phyloP scores from a whole-genome alignment of 1,140 invertebrate genomes.

The Saxidomus purpurata region DNA sequence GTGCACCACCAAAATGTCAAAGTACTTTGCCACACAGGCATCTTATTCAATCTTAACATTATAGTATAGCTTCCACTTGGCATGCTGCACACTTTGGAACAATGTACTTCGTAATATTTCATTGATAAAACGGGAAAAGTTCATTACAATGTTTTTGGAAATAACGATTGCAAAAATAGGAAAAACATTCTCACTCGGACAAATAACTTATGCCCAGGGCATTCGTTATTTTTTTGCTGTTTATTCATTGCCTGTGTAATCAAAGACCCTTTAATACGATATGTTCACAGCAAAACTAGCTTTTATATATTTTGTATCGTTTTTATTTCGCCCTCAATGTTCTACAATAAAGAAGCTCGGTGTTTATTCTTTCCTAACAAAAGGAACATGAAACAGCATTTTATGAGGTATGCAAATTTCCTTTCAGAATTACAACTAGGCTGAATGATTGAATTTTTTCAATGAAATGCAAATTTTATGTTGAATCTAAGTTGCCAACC shows the following conservation, averaged over 20 bases:
- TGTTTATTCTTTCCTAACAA: slow-evolving; percentile 39
- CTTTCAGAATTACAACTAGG: not conserved
- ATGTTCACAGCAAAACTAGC: slow-evolving; percentile 21
- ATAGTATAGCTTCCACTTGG: too few relatives aligned
- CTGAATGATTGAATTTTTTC: slow-evolving; percentile 35
- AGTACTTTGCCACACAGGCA: too few relatives aligned
- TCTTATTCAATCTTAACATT: too few relatives aligned
- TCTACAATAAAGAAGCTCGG: slow-evolving; percentile 21
- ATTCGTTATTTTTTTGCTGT: not conserved
- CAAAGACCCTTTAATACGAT: not conserved
- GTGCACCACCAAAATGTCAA: too few relatives aligned
- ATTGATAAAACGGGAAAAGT: too few relatives aligned
- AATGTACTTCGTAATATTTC: too few relatives aligned
- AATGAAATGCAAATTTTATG: slow-evolving; percentile 38
- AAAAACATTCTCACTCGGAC: not conserved
- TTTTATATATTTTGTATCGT: slow-evolving; percentile 33
- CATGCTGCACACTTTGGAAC: too few relatives aligned
- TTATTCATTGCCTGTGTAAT: slow-evolving; percentile 26
- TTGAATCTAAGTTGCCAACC: slow-evolving; percentile 12
- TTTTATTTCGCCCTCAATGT: slow-evolving; percentile 32
- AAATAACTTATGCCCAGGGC: slow-evolving; percentile 11
- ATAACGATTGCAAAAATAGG: too few relatives aligned
- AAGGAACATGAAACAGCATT: slow-evolving; percentile 33
- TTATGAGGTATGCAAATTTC: slow-evolving; percentile 45
- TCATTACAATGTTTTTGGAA: too few relatives aligned